These are phyloP conservation scores for Dyspetes luteomarginatus DNA, from an alignment of 2,888 invertebrate genomes.

Conservation along the genomic window DNA sequence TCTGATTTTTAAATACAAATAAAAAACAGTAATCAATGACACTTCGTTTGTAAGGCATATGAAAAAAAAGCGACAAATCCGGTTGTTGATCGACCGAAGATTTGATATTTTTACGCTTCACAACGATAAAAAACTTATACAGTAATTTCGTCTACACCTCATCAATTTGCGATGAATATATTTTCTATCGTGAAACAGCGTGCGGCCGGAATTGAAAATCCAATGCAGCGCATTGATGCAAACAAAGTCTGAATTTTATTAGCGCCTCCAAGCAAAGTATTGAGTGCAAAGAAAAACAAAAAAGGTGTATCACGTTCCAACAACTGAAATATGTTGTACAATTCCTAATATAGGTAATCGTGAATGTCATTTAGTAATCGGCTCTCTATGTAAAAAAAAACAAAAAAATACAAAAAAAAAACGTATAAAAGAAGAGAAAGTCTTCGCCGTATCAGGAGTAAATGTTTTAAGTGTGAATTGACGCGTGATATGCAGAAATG, in stretches of 20 bases:
- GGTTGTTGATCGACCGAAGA: conserved; percentile 34
- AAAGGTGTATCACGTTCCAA: neutral
- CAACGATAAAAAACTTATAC: neutral
- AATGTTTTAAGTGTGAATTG: conserved; percentile 23
- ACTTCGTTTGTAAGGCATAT: conserved; percentile 4
- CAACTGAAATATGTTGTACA: conserved; percentile 15
- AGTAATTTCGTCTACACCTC: neutral
- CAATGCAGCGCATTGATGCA: neutral
- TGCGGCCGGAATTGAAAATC: neutral
- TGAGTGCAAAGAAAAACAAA: neutral
- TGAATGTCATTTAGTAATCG: conserved; percentile 31
- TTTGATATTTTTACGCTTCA: neutral
- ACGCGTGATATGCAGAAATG: conserved; percentile 30
- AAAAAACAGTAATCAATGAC: conserved; percentile 2
- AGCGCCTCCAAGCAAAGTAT: neutral
- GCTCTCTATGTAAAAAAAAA: conserved; percentile 40
- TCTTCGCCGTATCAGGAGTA: conserved; percentile 9
- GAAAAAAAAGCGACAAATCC: neutral
- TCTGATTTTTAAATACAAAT: neutral
- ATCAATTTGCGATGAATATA: neutral
- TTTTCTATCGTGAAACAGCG: neutral
- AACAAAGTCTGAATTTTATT: conserved; percentile 5
- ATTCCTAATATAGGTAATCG: conserved; percentile 16
- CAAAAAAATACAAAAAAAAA: conserved; percentile 13
- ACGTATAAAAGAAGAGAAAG: no score